These are phyloP conservation scores for Ctenosaura bakeri DNA, from an alignment of 2,797 vertebrate species.

Conservation along the genomic window DNA sequence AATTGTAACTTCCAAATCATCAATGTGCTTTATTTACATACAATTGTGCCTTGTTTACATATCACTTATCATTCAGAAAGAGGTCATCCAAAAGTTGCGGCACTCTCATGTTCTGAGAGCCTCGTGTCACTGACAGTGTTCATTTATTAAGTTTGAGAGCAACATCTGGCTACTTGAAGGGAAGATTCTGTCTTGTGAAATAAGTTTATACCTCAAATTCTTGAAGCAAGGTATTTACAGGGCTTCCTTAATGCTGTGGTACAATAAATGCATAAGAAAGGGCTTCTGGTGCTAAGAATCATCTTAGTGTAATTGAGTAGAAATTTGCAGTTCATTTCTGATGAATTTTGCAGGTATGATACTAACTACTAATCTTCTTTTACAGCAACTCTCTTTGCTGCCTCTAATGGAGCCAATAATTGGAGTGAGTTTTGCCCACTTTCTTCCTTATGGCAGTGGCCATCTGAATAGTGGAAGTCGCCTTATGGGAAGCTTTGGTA, in stretches of 20 bases:
- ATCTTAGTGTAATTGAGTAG: constrained; percentile 5
- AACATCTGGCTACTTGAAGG: background rate
- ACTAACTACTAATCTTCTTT: constrained; percentile 64
- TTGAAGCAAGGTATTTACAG: background rate
- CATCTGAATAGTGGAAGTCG: constrained; percentile 93
- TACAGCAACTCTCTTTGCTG: constrained; percentile 94
- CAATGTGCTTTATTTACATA: no score
- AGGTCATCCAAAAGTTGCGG: background rate
- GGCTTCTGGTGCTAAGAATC: constrained; percentile 8
- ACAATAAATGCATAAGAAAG: background rate
- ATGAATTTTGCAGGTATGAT: constrained; percentile 30
- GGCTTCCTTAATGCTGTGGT: background rate
- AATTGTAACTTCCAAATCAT: background rate
- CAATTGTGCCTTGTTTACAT: background rate
- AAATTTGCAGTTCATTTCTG: background rate
- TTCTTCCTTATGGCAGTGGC: constrained; percentile 95
- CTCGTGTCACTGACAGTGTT: background rate
- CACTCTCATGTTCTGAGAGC: background rate
- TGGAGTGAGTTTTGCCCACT: constrained; percentile 97
- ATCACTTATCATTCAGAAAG: background rate
- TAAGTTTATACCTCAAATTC: background rate
- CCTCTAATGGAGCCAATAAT: constrained; percentile 98
- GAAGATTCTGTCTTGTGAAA: background rate
- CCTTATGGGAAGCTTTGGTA: constrained; percentile 96
- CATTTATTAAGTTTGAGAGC: constrained; percentile 1